Evolutionary conservation across 2,797 vertebrate species (phyloP).

Genomic region (Eupleurogrammus muticus): DNA sequence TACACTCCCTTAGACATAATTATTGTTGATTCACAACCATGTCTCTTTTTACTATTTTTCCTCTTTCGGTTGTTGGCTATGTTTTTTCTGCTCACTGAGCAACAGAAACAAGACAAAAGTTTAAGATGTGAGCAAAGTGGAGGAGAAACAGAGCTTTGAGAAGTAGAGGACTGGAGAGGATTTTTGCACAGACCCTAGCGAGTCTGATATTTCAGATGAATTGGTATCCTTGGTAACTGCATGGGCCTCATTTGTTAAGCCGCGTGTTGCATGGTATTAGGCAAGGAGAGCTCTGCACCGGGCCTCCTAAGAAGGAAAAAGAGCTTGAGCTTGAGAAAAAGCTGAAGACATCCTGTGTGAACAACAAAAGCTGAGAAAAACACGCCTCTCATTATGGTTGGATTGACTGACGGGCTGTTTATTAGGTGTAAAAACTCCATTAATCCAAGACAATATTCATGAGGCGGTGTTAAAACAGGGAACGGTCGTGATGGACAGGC

Average conservation of each 20-base stretch:
- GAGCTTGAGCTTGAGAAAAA: too few relatives aligned
- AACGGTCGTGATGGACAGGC: conserved; percentile 34
- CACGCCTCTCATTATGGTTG: conserved; percentile 36
- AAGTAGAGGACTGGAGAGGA: conserved; percentile 65
- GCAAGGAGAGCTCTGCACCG: conserved; percentile 54
- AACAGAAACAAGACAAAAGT: conserved; percentile 56
- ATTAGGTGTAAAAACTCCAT: conserved; percentile 38
- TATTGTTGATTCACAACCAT: neutral
- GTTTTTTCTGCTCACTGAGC: conserved; percentile 42
- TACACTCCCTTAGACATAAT: conserved; percentile 29
- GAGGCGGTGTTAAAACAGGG: conserved; percentile 6
- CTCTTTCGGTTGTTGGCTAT: conserved; percentile 12
- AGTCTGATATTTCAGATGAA: conserved; percentile 76
- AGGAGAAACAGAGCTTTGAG: conserved; percentile 53
- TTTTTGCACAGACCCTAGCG: conserved; percentile 63
- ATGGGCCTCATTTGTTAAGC: conserved; percentile 81
- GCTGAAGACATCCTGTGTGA: conserved; percentile 23
- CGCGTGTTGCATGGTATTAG: conserved; percentile 71
- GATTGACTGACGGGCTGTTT: conserved; percentile 17
- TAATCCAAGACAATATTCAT: conserved; percentile 27
- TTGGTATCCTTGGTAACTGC: conserved; percentile 87
- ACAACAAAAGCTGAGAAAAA: conserved; percentile 26
- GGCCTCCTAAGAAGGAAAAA: conserved; percentile 12
- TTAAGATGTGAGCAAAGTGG: conserved; percentile 51
- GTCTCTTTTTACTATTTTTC: conserved; percentile 26